Base-by-base conservation (phyloP, 37 sponge, comb jelly and placozoan species). In the Spongilla lacustris region DNA sequence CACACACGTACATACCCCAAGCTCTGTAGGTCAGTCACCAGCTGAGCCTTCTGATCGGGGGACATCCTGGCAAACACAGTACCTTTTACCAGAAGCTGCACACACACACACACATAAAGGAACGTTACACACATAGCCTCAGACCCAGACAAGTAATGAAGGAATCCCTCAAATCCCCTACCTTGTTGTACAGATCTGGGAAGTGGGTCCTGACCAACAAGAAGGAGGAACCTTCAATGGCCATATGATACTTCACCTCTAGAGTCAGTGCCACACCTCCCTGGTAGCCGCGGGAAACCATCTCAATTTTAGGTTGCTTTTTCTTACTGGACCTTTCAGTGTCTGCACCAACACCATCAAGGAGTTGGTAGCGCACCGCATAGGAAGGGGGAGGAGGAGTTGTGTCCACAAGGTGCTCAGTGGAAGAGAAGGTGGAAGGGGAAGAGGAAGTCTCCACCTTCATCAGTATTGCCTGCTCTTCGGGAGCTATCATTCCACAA, bases 21-120 rank as follows among this genome's bases (percentile, higher is more conserved):
- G 30, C 50, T 30, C 86, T 90, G 91, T 13, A 97, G 85, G 6
- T 83, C 83, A 46, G 89, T 90, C 66, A 97, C 98, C 34, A 97
- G 74, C 67, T 92, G 74, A 37, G 88, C 77, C 80, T 97, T 97
- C 76, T 93, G 91, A 11, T 36, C 79, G 0, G 98, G 98, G 66
- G 94, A 85, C 96, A 95, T 95, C 0, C 98, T 80, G 50, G 98
- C 98, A 91, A 97, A 97, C 74, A 97, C 87, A 22, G 89, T 91
- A 9, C 98, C 95, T 31, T 75, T 82, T 21, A 93, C 89, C 35
- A 95, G 83, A 71, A 97, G 77, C 88, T 93, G 84, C 21, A 76
- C 36, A 76, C 76, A 76, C 25, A 76, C 58, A 58, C 58, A 58
- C 58, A 58, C 58, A 58, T 1, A 58, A 10, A 14, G 19, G 11